Conservation (phyloP, 2,888 invertebrate genomes). For the Drosophila falleni region DNA sequence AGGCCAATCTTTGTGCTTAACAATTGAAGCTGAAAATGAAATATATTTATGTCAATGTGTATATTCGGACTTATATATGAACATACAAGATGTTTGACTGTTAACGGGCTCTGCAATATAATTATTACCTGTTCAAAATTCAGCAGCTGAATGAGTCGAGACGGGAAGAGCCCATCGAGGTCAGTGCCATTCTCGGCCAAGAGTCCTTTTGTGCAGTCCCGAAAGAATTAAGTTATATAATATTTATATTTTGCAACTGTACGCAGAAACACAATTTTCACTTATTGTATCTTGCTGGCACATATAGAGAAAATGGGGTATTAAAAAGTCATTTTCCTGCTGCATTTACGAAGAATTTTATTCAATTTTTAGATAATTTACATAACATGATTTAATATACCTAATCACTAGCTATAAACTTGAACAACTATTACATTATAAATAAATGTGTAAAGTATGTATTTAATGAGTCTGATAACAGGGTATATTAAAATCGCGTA, state of each 20-base stretch:
- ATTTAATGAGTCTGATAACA: neutral
- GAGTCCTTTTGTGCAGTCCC: conserved; percentile 9
- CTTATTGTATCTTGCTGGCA: neutral
- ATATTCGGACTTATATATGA: neutral
- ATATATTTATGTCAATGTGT: conserved; percentile 9
- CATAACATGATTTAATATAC: no score
- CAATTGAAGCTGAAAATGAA: conserved; percentile 67
- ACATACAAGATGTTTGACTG: conserved; percentile 22
- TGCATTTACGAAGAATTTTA: neutral
- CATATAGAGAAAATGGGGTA: neutral
- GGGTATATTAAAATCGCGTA: neutral
- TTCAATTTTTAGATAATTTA: neutral
- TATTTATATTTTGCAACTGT: conserved; percentile 52
- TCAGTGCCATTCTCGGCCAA: neutral
- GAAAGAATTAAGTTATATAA: conserved; percentile 38
- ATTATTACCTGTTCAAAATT: conserved; percentile 44
- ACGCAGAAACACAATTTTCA: conserved; percentile 3
- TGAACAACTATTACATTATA: no score
- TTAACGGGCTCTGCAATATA: conserved; percentile 26
- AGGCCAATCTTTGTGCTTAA: conserved; percentile 17
- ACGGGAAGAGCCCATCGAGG: neutral
- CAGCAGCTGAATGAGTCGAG: neutral
- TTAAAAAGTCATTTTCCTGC: neutral
- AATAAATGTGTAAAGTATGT: neutral
- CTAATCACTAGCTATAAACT: no score